These are phyloP conservation scores for Drosophila niveifrons DNA, from an alignment of 2,888 invertebrate species.

Conservation along the genomic window DNA sequence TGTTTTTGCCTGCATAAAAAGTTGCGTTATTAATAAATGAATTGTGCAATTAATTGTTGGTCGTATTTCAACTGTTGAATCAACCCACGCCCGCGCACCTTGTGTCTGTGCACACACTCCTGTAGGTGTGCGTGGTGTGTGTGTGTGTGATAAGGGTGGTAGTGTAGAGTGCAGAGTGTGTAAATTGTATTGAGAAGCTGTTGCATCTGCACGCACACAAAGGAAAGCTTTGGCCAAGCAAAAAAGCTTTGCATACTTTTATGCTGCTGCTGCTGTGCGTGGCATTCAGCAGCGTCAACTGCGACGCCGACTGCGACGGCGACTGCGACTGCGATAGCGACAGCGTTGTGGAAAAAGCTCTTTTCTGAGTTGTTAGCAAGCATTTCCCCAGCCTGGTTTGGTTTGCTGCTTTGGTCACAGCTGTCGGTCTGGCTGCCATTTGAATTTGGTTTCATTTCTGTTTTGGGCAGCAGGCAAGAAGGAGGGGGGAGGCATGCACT, in stretches of 20 bases:
- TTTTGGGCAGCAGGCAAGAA: not conserved
- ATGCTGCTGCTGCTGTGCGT: constrained; percentile 5
- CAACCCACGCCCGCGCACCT: too few relatives aligned
- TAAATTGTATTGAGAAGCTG: constrained; percentile 39
- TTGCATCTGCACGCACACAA: constrained; percentile 54
- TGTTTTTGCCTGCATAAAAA: too few relatives aligned
- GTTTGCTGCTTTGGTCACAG: constrained; percentile 21
- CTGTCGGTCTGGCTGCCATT: constrained; percentile 33
- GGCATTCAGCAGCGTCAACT: constrained; percentile 16
- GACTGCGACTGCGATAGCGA: not conserved
- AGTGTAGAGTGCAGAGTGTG: not conserved
- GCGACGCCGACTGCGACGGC: constrained; percentile 1
- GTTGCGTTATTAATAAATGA: too few relatives aligned
- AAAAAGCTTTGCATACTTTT: constrained; percentile 55
- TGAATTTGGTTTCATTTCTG: constrained; percentile 21
- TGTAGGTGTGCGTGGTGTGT: not conserved
- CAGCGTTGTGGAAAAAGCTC: constrained; percentile 26
- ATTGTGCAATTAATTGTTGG: too few relatives aligned
- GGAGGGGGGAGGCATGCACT: constrained; percentile 15
- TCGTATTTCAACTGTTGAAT: too few relatives aligned
- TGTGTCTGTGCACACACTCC: too few relatives aligned
- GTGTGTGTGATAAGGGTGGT: not conserved
- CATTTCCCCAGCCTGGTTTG: constrained; percentile 45
- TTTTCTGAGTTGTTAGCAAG: not conserved
- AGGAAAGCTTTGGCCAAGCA: constrained; percentile 35